Evolutionary conservation across 2,888 invertebrate species (phyloP), one percentile per base, ranked within the genome.

Genomic region (Xestia sexstrigata): DNA sequence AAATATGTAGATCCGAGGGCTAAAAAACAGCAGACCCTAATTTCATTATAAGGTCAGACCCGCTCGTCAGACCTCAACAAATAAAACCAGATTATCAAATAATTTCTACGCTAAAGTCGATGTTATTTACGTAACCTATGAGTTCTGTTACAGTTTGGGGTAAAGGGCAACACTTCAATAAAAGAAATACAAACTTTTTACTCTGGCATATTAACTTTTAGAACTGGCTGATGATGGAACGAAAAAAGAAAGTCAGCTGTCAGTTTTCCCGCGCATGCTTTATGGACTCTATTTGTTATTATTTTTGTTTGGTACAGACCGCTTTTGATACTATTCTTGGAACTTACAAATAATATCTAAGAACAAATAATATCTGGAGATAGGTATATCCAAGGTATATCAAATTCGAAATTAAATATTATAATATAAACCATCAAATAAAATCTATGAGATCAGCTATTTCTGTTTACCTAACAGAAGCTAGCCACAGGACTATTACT

Each of bases 21-120:
- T 58, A 74, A 77, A 73, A 83, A 71, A 49, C 65, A 66, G n/a
- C 55, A 74, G 63, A 74, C 69, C 66, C 62, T 78, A 83, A 81
- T 84, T 84, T 70, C 17, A 73, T 81, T 70, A 42, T 42, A 70
- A 66, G 77, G 73, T 72, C 74, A 70, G 35, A 45, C 58, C 35
- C 55, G n/a, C 55, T 63, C 69, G n/a, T 63, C 74, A 74, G 68
- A 71, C 74, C 74, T 83, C 30, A 63, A 72, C 78, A 81, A 83
- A 83, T 82, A 83, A 79, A 82, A 75, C 66, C 63, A 67, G 70
- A 69, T 76, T 80, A 76, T 67, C 63, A 74, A 78, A 81, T 77
- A 67, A 84, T 74, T 66, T 13, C 49, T 73, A 47, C 42, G 45
- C 45, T 60, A 70, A 81, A 70, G 62, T 58, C 62, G n/a, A 52